Base-by-base conservation (phyloP, 2,888 invertebrate genomes). In the Aleiodes testaceus region DNA sequence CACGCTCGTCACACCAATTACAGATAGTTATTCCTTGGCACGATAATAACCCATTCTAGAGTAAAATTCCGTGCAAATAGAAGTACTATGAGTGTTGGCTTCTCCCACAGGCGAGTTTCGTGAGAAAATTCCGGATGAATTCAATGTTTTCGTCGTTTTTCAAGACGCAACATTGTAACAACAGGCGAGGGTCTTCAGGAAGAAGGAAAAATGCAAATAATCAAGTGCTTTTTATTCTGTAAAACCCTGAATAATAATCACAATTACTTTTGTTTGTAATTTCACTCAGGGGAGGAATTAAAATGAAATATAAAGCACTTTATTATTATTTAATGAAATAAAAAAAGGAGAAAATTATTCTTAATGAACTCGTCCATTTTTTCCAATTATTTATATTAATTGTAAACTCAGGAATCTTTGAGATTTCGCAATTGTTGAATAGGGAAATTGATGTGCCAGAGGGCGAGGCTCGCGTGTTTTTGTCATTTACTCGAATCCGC, bases 1-100 rank as follows among this genome's bases (percentile, higher is more conserved):
- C 75, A 73, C 75, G 71, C 75, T 70, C 53, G 74, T 77, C 74
- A 70, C 66, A 73, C 74, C 79, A 77, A 80, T 79, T 78, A 75
- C 78, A 72, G 73, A 79, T 73, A 67, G 74, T 77, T 75, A 75
- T 66, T 16, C 30, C 67, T 44, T 26, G 65, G 45, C 42, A 52
- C 65, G 73, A 72, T 76, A 77, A 79, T 80, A 79, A 80, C 75
- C 74, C 47, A 20, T 50, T 11, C 50, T 20, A 50, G 50, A 9
- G 50, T n/a, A 50, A 50, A 50, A 50, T 18, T 20, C 50, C 75
- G 45, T 72, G 72, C 72, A 72, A 77, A 72, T 12, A 59, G 49
- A 61, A 63, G 47, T 36, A 47, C 22, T 61, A 18, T 5, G 50
- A 18, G 50, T 45, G 63, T 36, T 26, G n/a, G 42, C 18, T 20